These are phyloP conservation scores for Mesocricetus auratus DNA, from an alignment of 2,113 vertebrate genomes.

Conservation along the genomic window DNA sequence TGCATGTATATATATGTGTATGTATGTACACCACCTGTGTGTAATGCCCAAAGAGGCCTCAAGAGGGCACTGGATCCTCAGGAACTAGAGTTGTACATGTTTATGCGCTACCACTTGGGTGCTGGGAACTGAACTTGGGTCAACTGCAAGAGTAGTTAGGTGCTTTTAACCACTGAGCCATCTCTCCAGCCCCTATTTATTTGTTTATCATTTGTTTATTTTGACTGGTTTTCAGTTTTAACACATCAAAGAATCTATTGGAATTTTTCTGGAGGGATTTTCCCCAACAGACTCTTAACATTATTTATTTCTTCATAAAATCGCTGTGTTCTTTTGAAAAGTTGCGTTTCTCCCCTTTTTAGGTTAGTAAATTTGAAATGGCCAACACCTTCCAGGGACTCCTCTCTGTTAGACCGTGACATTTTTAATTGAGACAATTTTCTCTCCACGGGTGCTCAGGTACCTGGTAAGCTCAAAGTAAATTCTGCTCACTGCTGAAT, in stretches of 20 bases:
- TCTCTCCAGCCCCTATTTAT: not conserved
- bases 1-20: not conserved
- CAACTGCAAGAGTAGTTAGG: not conserved
- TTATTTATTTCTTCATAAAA: not conserved
- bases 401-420: not conserved
- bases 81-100: not conserved
- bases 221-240: not conserved
- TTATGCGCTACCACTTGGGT: not conserved
- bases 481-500: not conserved
- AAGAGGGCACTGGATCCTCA: not conserved
- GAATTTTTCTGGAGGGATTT: not conserved
- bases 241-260: not conserved
- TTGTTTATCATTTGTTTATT: not conserved
- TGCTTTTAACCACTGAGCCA: not conserved
- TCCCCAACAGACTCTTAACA: not conserved
- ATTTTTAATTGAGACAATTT: conserved; percentile 52
- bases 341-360: not conserved
- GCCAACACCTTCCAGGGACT: conserved; percentile 7
- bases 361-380: conserved; percentile 36
- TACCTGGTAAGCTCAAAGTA: not conserved
- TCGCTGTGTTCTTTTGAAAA: not conserved
- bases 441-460: not conserved
- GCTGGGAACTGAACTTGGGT: not conserved
- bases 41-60: not conserved
- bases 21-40: not conserved